Evolutionary conservation across 2,113 vertebrate species (phyloP), one percentile per base, ranked within the genome.

Genomic region (Galeopterus variegatus): DNA sequence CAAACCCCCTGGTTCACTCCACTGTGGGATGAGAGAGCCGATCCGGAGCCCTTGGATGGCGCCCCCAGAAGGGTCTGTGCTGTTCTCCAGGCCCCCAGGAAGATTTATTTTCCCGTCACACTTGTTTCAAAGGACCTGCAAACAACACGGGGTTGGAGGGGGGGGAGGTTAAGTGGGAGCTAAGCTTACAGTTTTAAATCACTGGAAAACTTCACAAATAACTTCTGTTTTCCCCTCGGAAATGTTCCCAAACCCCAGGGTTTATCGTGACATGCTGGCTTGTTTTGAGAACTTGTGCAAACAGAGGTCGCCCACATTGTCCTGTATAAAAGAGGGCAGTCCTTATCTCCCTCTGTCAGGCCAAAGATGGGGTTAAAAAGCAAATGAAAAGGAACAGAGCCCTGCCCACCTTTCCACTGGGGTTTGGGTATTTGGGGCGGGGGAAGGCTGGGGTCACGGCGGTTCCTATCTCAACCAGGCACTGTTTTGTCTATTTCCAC

Each of bases 101-200:
- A 93, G 65, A 80, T 81, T 96, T 18, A 64, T 76, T 67, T 96
- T 58, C 56, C 77, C 64, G 58, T 23, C 94, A 80, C 58, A 41
- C 2, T 10, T 21, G 1, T 41, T 96, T 90, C 65, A 95, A 95
- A 80, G 69, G 64, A 8, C 24, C 54, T 45, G 70, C 84, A 92
- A 81, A 85, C 36, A 56, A 56, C 36, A 80, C 69, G 11, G 10
- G 28, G 7, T 26, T 60, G 33, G 58, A 10, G 3, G 52, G 8
- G 60, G 33, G 6, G 56, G n/a, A n/a, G n/a, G 83, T 11, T 77
- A 33, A 80, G 45, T 69, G 86, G 81, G 28, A 95, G 75, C 28
- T 64, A 73, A 60, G 11, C 24, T 77, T 13, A 5, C 50, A 6
- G 72, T 81, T 79, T 19, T 82, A 10, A 60, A 56, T 87, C 84